phyloP scores from a whole-genome alignment of 2,113 vertebrate genomes.

The Scopus umbretta region DNA sequence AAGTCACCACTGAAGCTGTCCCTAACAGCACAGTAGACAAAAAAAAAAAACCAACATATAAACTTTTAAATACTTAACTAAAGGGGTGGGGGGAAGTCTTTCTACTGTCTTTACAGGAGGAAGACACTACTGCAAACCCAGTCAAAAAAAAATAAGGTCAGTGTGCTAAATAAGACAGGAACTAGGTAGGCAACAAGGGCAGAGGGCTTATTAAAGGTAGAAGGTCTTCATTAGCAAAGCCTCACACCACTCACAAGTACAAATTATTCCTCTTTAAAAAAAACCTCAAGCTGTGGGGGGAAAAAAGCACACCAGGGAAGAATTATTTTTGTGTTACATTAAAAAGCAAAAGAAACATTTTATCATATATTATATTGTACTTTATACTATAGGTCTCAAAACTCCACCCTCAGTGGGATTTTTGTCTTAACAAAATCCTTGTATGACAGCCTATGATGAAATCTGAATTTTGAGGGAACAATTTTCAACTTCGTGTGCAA shows the following conservation, averaged over 20 bases:
- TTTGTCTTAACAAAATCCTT: neutral
- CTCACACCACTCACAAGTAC: neutral
- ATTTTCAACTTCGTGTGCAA: neutral
- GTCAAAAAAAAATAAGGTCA: neutral
- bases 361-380: neutral
- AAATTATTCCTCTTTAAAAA: neutral
- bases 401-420: neutral
- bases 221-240: neutral
- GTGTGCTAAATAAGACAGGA: neutral
- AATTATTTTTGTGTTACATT: neutral
- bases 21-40: neutral
- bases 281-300: neutral
- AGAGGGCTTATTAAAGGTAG: neutral
- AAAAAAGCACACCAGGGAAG: too few species aligned
- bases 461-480: neutral
- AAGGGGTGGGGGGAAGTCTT: neutral
- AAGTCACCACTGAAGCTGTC: neutral
- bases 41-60: accelerated
- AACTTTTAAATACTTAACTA: neutral
- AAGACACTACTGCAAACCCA: neutral
- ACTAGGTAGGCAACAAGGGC: neutral
- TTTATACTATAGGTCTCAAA: neutral
- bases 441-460: neutral
- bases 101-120: neutral
- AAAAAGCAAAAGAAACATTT: neutral